phyloP scores from a whole-genome alignment of 1,140 invertebrate species.

The Brachionus manjavacas region DNA sequence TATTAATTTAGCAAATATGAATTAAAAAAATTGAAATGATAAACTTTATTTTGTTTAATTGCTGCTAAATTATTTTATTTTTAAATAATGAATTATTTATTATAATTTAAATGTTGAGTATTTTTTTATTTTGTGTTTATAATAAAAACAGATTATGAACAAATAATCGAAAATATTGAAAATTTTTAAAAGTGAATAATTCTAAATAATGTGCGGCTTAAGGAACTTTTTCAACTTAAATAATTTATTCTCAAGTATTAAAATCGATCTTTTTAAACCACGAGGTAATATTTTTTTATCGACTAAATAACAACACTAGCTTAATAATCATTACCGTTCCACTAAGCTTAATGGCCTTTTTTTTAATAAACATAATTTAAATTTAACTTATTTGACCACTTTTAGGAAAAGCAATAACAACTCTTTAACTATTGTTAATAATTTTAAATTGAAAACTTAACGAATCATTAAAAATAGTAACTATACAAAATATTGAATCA shows the following conservation, averaged over 20 bases:
- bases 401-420: background rate
- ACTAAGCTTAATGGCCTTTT: background rate
- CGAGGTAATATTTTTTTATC: background rate
- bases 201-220: background rate
- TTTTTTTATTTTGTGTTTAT: background rate
- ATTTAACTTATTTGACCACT: background rate
- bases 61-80: background rate
- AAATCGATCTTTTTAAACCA: background rate
- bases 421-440: background rate
- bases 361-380: background rate
- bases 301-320: background rate
- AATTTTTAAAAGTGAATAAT: background rate
- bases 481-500: background rate
- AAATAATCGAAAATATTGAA: background rate
- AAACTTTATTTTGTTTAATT: constrained; percentile 33
- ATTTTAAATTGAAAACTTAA: background rate
- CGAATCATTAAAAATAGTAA: background rate
- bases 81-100: background rate
- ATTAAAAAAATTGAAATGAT: constrained; percentile 29
- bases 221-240: background rate
- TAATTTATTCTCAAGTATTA: background rate
- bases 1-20: constrained; percentile 32
- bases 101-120: constrained; percentile 6
- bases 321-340: background rate
- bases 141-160: background rate